Conservation (phyloP, 2,113 vertebrate species). For the Pluvianellus socialis region DNA sequence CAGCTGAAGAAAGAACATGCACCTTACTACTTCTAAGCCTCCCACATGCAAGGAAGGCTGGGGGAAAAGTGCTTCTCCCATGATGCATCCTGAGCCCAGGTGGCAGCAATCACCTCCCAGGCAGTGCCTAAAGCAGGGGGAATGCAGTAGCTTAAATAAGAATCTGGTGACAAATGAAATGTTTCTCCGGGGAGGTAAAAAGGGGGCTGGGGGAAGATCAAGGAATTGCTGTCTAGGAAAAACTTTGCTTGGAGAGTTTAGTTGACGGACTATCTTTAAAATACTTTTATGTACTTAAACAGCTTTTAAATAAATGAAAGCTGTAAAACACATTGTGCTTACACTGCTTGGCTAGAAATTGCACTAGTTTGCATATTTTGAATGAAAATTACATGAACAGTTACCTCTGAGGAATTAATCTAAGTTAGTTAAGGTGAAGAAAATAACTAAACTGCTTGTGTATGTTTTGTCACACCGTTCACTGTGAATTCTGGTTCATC, state of each 20-base stretch:
- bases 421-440: neutral
- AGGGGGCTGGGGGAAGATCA: rapidly evolving
- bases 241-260: neutral
- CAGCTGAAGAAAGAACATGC: rapidly evolving
- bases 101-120: neutral
- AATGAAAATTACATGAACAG: neutral
- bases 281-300: neutral
- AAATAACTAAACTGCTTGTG: neutral
- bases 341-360: neutral
- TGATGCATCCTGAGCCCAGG: neutral
- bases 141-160: neutral
- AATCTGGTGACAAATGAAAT: neutral
- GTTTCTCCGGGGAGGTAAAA: neutral
- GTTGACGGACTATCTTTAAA: neutral
- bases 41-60: rapidly evolving
- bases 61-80: rapidly evolving
- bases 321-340: neutral
- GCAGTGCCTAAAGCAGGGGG: neutral
- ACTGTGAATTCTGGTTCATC: neutral
- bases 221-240: neutral
- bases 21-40: rapidly evolving
- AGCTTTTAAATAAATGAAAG: neutral
- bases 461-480: neutral
- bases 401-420: neutral
- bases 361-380: neutral